Conservation (phyloP, 2,888 invertebrate species). For the Drosophila pseudotalamancana region DNA sequence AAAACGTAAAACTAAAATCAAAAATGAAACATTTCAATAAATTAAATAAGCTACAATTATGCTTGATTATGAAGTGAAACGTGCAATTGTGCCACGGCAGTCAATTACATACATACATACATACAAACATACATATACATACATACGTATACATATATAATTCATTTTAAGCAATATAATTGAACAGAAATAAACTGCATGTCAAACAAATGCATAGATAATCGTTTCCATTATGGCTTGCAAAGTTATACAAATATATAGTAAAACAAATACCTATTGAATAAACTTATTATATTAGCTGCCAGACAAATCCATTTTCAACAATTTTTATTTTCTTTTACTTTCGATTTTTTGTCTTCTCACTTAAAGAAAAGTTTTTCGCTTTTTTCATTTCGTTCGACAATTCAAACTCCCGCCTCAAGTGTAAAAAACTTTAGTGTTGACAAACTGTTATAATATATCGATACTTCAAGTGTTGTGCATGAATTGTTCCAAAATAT, state of each 20-base stretch:
- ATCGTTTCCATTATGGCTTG: conserved; percentile 19
- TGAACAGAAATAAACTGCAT: conserved; percentile 45
- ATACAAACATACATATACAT: neutral
- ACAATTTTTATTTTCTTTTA: neutral
- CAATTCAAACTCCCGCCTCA: neutral
- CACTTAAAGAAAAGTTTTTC: neutral
- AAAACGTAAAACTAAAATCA: neutral
- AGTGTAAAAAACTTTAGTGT: no score
- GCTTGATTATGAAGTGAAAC: conserved; percentile 12
- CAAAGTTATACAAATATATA: neutral
- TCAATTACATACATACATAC: conserved; percentile 40
- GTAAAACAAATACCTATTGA: neutral
- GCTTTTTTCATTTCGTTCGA: neutral
- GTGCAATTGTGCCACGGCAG: conserved; percentile 35
- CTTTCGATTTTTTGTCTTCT: no score
- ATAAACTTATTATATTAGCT: conserved; percentile 13
- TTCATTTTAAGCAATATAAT: conserved; percentile 49
- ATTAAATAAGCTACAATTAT: conserved; percentile 4
- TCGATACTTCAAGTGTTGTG: neutral
- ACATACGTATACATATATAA: conserved; percentile 21
- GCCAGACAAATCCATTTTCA: neutral
- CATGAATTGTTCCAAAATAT: neutral
- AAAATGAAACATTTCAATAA: neutral
- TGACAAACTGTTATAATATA: neutral
- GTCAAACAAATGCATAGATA: conserved; percentile 19